A percentile compares a stretch with the other conserved stretches of the same genome.
Evolutionary conservation across 2,113 vertebrate species (phyloP).

Genomic region (Lanius collurio): DNA sequence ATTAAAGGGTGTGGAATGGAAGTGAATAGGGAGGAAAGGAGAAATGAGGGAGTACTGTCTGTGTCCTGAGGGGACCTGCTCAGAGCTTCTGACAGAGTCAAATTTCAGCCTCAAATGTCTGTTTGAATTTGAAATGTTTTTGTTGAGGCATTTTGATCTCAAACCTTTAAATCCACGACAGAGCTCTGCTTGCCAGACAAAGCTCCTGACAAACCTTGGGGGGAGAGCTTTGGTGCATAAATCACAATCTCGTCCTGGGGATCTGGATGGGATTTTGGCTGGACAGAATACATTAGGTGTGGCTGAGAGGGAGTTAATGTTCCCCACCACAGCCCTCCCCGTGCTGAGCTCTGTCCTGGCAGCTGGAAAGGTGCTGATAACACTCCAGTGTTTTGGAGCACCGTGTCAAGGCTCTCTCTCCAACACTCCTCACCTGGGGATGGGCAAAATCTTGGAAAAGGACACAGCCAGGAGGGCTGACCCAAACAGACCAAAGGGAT

Average conservation of each 20-base stretch:
- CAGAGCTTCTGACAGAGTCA: neutral
- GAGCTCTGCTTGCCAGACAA: neutral
- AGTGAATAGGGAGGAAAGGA: neutral
- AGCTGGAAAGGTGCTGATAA: neutral
- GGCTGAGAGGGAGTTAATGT: neutral
- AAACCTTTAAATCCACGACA: neutral
- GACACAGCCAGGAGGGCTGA: neutral
- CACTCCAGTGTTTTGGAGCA: no score
- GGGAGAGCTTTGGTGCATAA: accelerated
- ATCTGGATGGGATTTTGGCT: neutral
- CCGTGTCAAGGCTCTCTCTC: no score
- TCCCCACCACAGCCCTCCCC: neutral
- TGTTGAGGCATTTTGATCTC: neutral
- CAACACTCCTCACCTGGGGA: no score
- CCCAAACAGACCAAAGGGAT: neutral
- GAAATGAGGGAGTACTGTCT: neutral
- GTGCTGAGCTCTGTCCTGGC: neutral
- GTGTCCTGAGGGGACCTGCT: neutral
- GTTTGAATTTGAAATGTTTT: neutral
- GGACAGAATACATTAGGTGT: accelerated
- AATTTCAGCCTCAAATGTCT: neutral
- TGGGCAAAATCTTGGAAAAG: neutral
- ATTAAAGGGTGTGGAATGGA: neutral
- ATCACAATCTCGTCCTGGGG: neutral
- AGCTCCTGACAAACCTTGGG: neutral